These are phyloP conservation scores for Daphoenositta chrysoptera DNA, from an alignment of 2,113 vertebrate species.

Conservation along the genomic window DNA sequence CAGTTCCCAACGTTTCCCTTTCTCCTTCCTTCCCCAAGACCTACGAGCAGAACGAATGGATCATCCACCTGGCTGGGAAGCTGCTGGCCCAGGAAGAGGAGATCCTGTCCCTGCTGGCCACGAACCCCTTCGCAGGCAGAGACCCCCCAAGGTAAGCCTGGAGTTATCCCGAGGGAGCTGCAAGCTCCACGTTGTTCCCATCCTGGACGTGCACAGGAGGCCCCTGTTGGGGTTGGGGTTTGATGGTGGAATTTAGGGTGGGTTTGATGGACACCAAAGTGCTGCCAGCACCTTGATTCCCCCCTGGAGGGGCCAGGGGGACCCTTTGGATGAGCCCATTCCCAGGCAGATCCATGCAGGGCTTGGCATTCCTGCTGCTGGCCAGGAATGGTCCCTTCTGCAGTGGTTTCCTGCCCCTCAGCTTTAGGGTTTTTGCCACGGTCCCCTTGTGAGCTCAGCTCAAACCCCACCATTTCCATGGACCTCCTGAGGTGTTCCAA, in stretches of 20 bases:
- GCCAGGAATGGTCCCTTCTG: not conserved
- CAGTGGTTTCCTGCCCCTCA: not conserved
- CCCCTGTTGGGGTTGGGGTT: not conserved
- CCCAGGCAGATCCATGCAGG: not conserved
- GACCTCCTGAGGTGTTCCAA: not conserved
- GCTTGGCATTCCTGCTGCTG: not conserved
- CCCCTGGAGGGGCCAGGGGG: not conserved
- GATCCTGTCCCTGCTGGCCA: slow-evolving; percentile 80
- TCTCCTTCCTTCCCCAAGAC: slow-evolving; percentile 73
- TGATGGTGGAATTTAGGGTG: not conserved
- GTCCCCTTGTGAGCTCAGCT: not conserved
- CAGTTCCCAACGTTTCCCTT: not conserved
- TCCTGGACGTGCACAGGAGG: fast-evolving
- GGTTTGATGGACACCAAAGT: not conserved
- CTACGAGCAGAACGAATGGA: slow-evolving; percentile 95
- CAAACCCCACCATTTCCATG: not conserved
- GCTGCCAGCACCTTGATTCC: not conserved
- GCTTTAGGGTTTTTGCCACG: not conserved
- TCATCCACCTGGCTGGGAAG: slow-evolving; percentile 90
- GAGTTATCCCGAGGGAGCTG: not conserved
- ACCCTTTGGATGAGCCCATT: not conserved
- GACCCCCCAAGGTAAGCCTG: slow-evolving; percentile 78
- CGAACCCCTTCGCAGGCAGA: slow-evolving; percentile 82
- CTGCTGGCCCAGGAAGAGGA: slow-evolving; percentile 84
- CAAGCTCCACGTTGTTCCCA: fast-evolving